A percentile compares a stretch with the other conserved stretches of the same genome.
Evolutionary conservation across 2,888 invertebrate species (phyloP).

Genomic region (Dysmachus trigonus): DNA sequence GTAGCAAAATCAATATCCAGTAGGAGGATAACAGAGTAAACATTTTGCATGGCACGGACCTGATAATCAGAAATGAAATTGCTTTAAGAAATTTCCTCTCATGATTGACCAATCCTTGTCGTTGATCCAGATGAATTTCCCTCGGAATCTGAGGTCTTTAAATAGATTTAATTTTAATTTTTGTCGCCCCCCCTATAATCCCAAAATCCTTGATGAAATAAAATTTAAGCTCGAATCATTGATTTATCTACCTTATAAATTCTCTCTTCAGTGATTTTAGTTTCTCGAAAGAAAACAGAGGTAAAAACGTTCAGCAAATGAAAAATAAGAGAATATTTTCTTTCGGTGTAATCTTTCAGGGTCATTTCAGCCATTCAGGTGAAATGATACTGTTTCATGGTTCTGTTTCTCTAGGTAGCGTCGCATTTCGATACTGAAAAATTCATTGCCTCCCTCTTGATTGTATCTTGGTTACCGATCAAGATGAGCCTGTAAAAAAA

Average conservation of each 20-base stretch:
- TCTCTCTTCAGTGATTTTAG: background rate
- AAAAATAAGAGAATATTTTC: background rate
- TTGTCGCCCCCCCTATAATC: background rate
- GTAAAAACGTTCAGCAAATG: background rate
- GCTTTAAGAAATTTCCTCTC: background rate
- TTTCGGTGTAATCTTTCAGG: background rate
- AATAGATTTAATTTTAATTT: background rate
- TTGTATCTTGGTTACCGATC: background rate
- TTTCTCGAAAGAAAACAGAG: background rate
- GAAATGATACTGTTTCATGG: background rate
- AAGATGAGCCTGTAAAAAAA: background rate
- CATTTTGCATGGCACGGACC: background rate
- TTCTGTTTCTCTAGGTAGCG: background rate
- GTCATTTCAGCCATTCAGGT: background rate
- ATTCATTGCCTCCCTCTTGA: background rate
- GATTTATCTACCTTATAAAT: background rate
- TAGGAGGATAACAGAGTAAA: background rate
- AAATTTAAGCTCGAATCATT: background rate
- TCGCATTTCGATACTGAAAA: background rate
- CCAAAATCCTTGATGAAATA: background rate
- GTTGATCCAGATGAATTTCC: background rate
- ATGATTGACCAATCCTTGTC: background rate
- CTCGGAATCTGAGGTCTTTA: background rate
- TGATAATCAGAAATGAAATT: background rate
- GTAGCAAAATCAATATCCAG: background rate